Evolutionary conservation across 2,888 invertebrate genomes (phyloP).

Genomic region (Lycocerus yunnanus): DNA sequence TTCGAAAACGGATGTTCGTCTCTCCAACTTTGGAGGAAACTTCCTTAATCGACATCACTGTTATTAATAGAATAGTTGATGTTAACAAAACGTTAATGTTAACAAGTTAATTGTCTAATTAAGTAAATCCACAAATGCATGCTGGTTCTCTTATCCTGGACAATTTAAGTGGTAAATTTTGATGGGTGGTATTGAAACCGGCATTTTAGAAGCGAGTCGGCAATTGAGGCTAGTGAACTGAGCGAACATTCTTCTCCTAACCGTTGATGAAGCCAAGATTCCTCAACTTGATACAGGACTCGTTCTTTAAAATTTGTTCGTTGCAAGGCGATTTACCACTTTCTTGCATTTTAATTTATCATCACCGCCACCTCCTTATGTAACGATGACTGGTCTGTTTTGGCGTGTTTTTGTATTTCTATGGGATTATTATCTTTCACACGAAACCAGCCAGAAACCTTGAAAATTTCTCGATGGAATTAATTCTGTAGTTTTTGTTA

Average conservation of each 20-base stretch:
- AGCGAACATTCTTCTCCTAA: conserved; percentile 1
- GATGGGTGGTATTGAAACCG: conserved; percentile 7
- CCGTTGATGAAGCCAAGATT: conserved; percentile 8
- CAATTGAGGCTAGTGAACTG: conserved; percentile 17
- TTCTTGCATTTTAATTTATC: conserved; percentile 20
- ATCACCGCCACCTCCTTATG: conserved; percentile 16
- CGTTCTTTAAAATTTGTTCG: conserved; percentile 1
- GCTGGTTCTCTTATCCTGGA: background rate
- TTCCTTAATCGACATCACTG: background rate
- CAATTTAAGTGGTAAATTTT: background rate
- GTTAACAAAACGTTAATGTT: background rate
- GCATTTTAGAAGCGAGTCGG: conserved; percentile 8
- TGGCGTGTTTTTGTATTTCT: background rate
- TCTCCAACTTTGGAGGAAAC: too few relatives aligned
- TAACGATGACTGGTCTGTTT: background rate
- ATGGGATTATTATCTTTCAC: background rate
- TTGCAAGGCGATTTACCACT: conserved; percentile 7
- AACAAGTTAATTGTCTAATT: background rate
- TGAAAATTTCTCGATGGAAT: background rate
- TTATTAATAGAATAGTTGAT: background rate
- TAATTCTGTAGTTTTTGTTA: background rate
- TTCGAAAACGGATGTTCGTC: background rate
- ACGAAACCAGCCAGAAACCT: background rate
- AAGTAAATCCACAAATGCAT: conserved; percentile 14
- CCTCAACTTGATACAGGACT: conserved; percentile 4